Conservation (phyloP, 64 coral and sea anemone genomes). For the Montipora capricornis region DNA sequence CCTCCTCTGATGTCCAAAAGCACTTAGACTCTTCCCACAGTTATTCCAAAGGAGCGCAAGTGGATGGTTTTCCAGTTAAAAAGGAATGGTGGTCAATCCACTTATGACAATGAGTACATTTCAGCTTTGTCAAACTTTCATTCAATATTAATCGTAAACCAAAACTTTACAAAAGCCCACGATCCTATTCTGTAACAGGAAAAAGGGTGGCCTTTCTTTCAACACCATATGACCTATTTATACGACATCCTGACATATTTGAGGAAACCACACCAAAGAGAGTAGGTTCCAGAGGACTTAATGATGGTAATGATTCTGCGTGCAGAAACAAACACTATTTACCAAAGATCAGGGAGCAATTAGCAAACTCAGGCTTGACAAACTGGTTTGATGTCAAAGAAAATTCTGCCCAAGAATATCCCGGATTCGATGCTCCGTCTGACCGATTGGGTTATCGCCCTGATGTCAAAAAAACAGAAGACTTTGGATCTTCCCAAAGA, state of each 20-base stretch:
- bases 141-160: neutral
- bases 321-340: neutral
- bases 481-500: slow-evolving; percentile 2
- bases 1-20: neutral
- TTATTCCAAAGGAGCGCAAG: slow-evolving; percentile 3
- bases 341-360: neutral
- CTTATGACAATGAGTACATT: slow-evolving; percentile 9
- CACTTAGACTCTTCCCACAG: slow-evolving; percentile 5
- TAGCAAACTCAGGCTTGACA: neutral
- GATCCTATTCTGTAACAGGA: neutral
- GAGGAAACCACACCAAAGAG: neutral
- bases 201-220: neutral
- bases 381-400: slow-evolving; percentile 2
- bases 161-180: neutral
- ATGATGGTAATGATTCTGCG: neutral
- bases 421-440: neutral
- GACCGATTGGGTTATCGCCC: neutral
- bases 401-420: neutral
- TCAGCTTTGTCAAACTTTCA: slow-evolving; percentile 10
- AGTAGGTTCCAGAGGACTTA: neutral
- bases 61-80: neutral
- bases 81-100: slow-evolving; percentile 41
- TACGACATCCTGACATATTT: neutral
- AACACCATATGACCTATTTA: neutral
- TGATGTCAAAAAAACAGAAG: neutral